Evolutionary conservation across 2,888 invertebrate genomes (phyloP).

Genomic region (Trissonchulus sp.): DNA sequence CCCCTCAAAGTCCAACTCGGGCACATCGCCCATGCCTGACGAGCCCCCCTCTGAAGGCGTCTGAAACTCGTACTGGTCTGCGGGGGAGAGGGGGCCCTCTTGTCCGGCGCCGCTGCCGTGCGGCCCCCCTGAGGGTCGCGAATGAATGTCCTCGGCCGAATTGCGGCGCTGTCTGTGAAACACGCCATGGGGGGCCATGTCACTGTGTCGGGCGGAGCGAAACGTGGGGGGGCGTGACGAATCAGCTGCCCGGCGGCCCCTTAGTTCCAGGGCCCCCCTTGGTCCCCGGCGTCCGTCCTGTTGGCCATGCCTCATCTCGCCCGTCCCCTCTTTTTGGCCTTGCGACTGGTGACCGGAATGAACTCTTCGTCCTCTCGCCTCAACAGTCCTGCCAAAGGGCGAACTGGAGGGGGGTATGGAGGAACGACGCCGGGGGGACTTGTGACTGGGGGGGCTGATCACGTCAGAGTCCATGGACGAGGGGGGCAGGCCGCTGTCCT

Average conservation of each 20-base stretch:
- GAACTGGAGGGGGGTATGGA: neutral
- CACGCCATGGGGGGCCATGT: too few species aligned
- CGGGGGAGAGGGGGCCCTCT: neutral
- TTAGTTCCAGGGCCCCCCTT: too few species aligned
- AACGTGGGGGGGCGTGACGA: too few species aligned
- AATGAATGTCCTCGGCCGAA: conserved; percentile 1
- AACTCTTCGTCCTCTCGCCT: neutral
- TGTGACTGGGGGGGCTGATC: too few species aligned
- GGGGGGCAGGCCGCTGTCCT: neutral
- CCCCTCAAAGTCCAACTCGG: neutral
- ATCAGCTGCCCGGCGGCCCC: too few species aligned
- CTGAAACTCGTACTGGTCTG: neutral
- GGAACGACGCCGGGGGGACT: too few species aligned
- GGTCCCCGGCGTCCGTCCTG: too few species aligned
- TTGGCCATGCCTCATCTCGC: too few species aligned
- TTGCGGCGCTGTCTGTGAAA: neutral
- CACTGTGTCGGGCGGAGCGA: too few species aligned
- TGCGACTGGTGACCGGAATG: conserved; percentile 23
- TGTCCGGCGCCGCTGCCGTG: neutral
- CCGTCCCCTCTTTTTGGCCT: neutral
- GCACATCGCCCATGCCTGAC: neutral
- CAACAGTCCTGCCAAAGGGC: too few species aligned
- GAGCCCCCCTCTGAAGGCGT: neutral
- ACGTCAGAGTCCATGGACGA: too few species aligned
- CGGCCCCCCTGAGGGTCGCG: neutral